These are phyloP conservation scores for Eristalis arbustorum DNA, from an alignment of 2,888 invertebrate species.

Conservation along the genomic window DNA sequence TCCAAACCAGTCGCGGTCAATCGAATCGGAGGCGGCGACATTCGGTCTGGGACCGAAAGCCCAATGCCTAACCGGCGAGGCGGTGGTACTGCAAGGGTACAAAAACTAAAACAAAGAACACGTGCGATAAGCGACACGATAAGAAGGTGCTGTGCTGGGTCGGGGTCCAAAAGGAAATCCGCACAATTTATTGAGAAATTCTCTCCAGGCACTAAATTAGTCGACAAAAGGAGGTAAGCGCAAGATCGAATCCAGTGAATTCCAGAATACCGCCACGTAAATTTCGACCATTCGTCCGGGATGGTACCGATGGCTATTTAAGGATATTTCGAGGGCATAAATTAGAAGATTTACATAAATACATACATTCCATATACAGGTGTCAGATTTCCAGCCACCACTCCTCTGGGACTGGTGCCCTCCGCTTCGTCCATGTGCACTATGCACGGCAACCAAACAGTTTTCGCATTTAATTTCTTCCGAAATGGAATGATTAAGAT, in stretches of 20 bases:
- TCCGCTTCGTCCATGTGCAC: slow-evolving; percentile 18
- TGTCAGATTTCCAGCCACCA: slow-evolving; percentile 68
- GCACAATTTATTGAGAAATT: slow-evolving; percentile 69
- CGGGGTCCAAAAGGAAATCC: slow-evolving; percentile 55
- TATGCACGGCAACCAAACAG: slow-evolving; percentile 1
- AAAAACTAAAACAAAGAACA: slow-evolving; percentile 63
- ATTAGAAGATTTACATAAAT: slow-evolving; percentile 71
- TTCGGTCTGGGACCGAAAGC: slow-evolving; percentile 51
- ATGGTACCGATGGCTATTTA: slow-evolving; percentile 66
- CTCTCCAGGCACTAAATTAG: slow-evolving; percentile 68
- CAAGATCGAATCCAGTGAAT: slow-evolving; percentile 69
- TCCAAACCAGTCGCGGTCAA: background rate
- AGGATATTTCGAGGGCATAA: slow-evolving; percentile 70
- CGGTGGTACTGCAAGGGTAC: slow-evolving; percentile 25
- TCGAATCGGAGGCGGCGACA: slow-evolving; percentile 61
- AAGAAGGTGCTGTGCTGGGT: slow-evolving; percentile 57
- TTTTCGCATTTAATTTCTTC: slow-evolving; percentile 68
- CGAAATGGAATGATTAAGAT: slow-evolving; percentile 71
- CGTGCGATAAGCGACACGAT: slow-evolving; percentile 62
- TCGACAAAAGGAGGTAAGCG: slow-evolving; percentile 60
- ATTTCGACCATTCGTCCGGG: slow-evolving; percentile 52
- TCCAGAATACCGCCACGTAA: slow-evolving; percentile 63
- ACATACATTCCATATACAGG: slow-evolving; percentile 69
- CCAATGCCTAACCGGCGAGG: slow-evolving; percentile 1
- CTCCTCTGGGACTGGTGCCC: slow-evolving; percentile 17